Base-by-base conservation (phyloP, 2,797 vertebrate genomes). In the Glossophaga mutica region DNA sequence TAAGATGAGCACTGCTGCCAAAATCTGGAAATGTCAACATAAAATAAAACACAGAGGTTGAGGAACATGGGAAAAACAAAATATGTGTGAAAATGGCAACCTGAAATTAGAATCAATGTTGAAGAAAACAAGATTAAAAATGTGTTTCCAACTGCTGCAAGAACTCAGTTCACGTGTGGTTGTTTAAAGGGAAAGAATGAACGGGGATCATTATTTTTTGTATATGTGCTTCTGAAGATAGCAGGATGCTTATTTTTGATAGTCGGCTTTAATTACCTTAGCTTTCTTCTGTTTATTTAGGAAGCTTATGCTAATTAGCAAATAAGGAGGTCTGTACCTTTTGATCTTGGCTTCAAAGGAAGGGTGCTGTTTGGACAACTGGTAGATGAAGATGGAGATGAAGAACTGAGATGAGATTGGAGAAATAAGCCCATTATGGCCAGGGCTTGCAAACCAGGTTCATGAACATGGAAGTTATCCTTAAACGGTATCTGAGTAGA, bases 21-120 rank as follows among this genome's bases (percentile, higher is more conserved):
- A 96, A 90, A 94, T 78, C 50, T 93, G 92, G 29, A 98, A 97
- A 97, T 97, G 97, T 96, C 97, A 97, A 94, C 94, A 96, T 89
- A 97, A 91, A 97, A 94, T 68, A 87, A 92, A 96, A 90, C 62
- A 95, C 70, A 77, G 19, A 96, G 90, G 65, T 87, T 87, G 91
- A 92, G 8, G 68, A 84, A 87, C 88, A 93, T 67, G 59, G 65
- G 76, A 21, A 11, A 59, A 90, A 84, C 59, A 62, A 62, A 94
- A 78, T n/a, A 50, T 5, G 37, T 94, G 87, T 94, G 79, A 94
- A 96, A 96, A 95, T 57, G 29, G 24, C 50, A 96, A 85, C 62
- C 48, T 90, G 73, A 86, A 91, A 86, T 93, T 94, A 74, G 65
- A 96, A 95, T 50, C 26, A 44, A 15, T 5, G 11, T 46, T 32